Evolutionary conservation across 2,113 vertebrate species (phyloP).

Genomic region (Patagioenas fasciata): DNA sequence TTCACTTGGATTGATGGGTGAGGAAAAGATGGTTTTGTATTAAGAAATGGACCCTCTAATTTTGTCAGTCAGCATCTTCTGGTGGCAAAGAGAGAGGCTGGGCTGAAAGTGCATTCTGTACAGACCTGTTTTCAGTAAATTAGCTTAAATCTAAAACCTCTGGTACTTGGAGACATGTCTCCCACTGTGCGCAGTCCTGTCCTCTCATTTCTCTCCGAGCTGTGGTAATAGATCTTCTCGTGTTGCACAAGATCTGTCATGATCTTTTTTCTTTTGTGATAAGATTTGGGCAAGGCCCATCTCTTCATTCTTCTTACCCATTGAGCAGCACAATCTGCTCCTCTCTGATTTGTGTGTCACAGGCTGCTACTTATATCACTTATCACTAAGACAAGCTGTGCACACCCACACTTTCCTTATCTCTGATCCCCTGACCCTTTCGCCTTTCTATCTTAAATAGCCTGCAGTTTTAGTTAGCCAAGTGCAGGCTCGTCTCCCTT

Average conservation of each 20-base stretch:
- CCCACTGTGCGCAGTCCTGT: neutral
- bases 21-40: neutral
- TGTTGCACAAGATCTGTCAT: neutral
- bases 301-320: neutral
- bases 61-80: neutral
- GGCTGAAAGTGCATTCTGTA: neutral
- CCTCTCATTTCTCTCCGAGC: neutral
- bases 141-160: neutral
- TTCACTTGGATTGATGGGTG: neutral
- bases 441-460: neutral
- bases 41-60: neutral
- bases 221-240: neutral
- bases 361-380: neutral
- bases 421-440: neutral
- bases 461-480: neutral
- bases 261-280: neutral
- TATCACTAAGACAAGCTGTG: neutral
- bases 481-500: neutral
- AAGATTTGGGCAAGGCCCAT: neutral
- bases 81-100: neutral
- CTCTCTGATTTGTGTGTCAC: neutral
- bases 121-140: neutral
- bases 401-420: neutral
- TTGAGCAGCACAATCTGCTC: neutral
- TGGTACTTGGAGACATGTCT: neutral